Base-by-base conservation (phyloP, 2,113 vertebrate species). In the Actenoides lindsayi region DNA sequence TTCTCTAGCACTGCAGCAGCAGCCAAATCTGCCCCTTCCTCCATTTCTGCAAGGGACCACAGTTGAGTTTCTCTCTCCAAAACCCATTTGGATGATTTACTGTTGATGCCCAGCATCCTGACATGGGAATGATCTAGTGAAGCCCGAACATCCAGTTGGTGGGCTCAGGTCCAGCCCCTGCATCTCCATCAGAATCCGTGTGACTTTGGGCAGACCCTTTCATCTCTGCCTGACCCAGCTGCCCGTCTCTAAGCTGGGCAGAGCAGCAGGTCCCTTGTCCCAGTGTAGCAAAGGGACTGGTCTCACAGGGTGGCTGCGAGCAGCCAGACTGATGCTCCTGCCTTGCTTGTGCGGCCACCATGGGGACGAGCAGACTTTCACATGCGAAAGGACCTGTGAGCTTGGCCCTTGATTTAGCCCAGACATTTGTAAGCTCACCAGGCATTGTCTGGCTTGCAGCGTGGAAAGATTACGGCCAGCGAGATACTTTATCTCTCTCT, bases 401-500 rank as follows among this genome's bases (percentile, higher is more conserved):
- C 82, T 51, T 51, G 83, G 81, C 88, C 92, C 64, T 65, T 83
- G 63, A 51, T 84, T 88, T 76, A 95, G 84, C 83, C 75, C 85
- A 95, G 91, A 97, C 92, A 0, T 96, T 95, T 95, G 91, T 95
- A 97, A 97, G 83, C 93, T 87, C 87, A 79, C 95, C 86, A 97
- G 41, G 92, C 95, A 75, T 92, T 96, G 94, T 94, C 95, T 95
- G 91, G 90, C 93, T 96, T 94, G 14, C 88, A 93, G 83, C 12
- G 13, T 74, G 80, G 93, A 97, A 96, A 96, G 90, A 94, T 96
- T 96, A 96, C 35, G 4, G 63, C 90, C 96, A 94, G 88, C 16
- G 8, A 93, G 94, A 97, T 97, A 92, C 60, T 97, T 97, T 97
- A 91, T 97, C 79, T 97, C 95, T 90, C 97, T 96, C 94, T 96